phyloP scores from a whole-genome alignment of 2,113 vertebrate species.

The Orcinus orca region DNA sequence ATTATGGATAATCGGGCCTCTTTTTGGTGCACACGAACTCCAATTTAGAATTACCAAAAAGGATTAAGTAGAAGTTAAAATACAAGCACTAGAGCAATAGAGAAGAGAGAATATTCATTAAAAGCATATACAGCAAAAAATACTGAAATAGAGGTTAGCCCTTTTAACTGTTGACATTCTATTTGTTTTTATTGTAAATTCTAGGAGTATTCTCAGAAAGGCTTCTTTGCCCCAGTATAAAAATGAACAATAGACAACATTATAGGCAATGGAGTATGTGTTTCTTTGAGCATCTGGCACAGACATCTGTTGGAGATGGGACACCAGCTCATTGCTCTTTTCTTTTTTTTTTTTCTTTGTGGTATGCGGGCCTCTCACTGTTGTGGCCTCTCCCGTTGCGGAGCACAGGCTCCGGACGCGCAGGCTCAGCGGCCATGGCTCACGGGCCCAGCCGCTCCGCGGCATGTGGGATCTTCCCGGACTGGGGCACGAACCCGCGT shows the following conservation, averaged over 20 bases:
- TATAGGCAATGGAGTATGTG: constrained; percentile 52
- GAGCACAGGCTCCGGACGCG: too few species aligned
- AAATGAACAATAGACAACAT: constrained; percentile 54
- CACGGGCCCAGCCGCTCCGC: too few species aligned
- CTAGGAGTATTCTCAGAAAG: constrained; percentile 16
- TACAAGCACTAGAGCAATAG: neutral
- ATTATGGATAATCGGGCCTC: neutral
- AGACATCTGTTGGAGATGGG: constrained; percentile 65
- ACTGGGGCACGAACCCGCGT: accelerated
- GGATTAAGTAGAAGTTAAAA: neutral
- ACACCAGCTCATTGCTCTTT: constrained; percentile 58
- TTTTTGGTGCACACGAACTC: neutral
- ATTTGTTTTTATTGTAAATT: constrained; percentile 24
- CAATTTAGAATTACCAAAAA: neutral
- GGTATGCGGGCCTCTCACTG: too few species aligned
- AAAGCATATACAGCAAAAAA: neutral
- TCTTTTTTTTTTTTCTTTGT: constrained; percentile 51
- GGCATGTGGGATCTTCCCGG: too few species aligned
- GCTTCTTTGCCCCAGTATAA: constrained; percentile 19
- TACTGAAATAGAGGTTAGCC: neutral
- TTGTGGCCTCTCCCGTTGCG: too few species aligned
- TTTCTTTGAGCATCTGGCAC: constrained; percentile 63
- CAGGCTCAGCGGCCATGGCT: too few species aligned
- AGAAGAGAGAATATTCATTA: neutral
- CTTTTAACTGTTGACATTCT: neutral